A percentile compares a stretch with the other conserved stretches of the same genome.
phyloP scores from a whole-genome alignment of 2,113 vertebrate species.

The Coracopsis vasa region DNA sequence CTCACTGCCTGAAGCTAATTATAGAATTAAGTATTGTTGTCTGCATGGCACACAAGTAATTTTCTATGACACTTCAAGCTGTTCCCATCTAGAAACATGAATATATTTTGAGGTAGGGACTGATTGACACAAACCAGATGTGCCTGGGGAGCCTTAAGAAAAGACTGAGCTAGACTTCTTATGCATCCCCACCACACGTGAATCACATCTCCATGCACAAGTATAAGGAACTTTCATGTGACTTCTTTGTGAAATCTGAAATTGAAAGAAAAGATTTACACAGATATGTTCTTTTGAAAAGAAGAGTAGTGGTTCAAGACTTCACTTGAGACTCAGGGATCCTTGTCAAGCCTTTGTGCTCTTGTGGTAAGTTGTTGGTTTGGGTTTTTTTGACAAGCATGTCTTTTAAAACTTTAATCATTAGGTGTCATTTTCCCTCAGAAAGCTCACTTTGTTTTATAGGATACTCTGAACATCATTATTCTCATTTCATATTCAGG shows the following conservation, averaged over 20 bases:
- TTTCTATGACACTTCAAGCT: conserved; percentile 33
- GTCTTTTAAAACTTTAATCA: neutral
- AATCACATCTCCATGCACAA: neutral
- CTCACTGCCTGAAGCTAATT: conserved; percentile 40
- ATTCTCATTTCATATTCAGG: neutral
- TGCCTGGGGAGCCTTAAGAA: neutral
- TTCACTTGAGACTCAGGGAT: neutral
- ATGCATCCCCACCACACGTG: neutral
- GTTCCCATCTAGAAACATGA: conserved; percentile 8
- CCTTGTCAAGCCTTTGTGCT: neutral
- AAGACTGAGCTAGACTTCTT: neutral
- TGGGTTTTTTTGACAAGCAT: neutral
- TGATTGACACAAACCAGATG: neutral
- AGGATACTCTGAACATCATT: neutral
- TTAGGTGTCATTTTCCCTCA: neutral
- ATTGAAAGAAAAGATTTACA: neutral
- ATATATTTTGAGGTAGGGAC: neutral
- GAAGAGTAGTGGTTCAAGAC: neutral
- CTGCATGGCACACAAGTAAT: neutral
- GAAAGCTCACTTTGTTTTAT: neutral
- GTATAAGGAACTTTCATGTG: neutral
- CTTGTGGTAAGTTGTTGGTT: neutral
- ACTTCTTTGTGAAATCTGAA: neutral
- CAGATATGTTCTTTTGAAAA: neutral
- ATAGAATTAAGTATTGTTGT: conserved; percentile 38